These are phyloP conservation scores for Varecia variegata DNA, from an alignment of 2,797 vertebrate genomes.

Conservation along the genomic window DNA sequence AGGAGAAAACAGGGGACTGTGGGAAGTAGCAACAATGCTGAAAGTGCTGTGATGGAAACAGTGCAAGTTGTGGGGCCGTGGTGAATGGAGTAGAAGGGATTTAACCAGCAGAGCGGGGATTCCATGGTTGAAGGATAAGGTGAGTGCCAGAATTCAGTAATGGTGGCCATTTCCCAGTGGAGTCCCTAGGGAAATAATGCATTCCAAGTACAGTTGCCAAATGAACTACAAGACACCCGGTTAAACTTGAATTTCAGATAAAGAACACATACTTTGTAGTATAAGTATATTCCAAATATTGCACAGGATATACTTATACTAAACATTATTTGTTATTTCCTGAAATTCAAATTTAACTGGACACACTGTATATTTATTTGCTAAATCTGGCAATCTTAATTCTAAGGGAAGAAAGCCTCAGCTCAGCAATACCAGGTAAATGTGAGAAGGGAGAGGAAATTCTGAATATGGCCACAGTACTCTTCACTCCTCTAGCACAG, in stretches of 20 bases:
- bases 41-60: background rate
- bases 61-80: background rate
- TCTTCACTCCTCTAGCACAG: background rate
- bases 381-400: background rate
- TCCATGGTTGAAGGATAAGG: background rate
- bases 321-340: background rate
- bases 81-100: background rate
- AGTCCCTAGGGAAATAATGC: background rate
- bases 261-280: background rate
- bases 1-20: background rate
- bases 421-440: background rate
- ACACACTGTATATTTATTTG: background rate
- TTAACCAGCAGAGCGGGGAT: background rate
- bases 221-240: background rate
- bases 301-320: background rate
- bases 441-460: background rate
- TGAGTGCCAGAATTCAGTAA: background rate
- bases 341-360: constrained; percentile 16
- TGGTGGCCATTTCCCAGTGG: background rate
- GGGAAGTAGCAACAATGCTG: background rate
- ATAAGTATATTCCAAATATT: background rate
- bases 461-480: background rate
- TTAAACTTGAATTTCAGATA: constrained; percentile 43
- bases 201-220: background rate
- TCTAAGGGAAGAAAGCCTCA: constrained; percentile 19